phyloP scores from a whole-genome alignment of 2,797 vertebrate genomes.

The Scomberomorus guttatus region DNA sequence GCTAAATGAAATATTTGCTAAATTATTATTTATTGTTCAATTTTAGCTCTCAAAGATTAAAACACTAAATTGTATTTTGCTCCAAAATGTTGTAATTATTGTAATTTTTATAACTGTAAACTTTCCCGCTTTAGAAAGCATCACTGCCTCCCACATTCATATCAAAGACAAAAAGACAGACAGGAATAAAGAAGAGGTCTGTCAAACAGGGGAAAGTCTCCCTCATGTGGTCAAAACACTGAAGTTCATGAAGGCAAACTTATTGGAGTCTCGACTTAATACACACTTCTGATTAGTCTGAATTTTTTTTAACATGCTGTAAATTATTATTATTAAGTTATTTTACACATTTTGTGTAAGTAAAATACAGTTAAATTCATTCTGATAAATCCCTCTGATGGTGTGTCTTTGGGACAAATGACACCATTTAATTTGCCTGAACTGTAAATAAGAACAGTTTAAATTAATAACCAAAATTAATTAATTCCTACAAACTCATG shows the following conservation, averaged over 20 bases:
- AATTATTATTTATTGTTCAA: not conserved
- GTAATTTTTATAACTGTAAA: not conserved
- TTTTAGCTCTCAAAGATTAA: not conserved
- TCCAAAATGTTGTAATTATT: not conserved
- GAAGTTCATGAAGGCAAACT: constrained; percentile 24
- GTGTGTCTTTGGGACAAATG: too few relatives aligned
- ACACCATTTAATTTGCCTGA: too few relatives aligned
- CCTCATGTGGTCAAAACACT: constrained; percentile 68
- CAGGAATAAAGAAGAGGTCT: not conserved
- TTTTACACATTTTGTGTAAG: too few relatives aligned
- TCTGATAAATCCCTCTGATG: too few relatives aligned
- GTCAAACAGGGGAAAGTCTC: constrained; percentile 44
- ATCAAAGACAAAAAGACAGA: not conserved
- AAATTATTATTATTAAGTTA: too few relatives aligned
- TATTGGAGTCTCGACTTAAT: not conserved
- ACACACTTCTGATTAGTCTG: not conserved
- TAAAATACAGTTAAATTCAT: too few relatives aligned
- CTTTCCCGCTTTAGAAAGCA: too few relatives aligned
- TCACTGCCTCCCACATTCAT: not conserved
- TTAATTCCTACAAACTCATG: too few relatives aligned
- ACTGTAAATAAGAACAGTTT: too few relatives aligned
- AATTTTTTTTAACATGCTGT: not conserved
- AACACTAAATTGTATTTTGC: not conserved
- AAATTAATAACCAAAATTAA: too few relatives aligned
- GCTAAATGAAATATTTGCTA: not conserved